Evolutionary conservation across 2,113 vertebrate species (phyloP).

Genomic region (Onychorhynchus coronatus): DNA sequence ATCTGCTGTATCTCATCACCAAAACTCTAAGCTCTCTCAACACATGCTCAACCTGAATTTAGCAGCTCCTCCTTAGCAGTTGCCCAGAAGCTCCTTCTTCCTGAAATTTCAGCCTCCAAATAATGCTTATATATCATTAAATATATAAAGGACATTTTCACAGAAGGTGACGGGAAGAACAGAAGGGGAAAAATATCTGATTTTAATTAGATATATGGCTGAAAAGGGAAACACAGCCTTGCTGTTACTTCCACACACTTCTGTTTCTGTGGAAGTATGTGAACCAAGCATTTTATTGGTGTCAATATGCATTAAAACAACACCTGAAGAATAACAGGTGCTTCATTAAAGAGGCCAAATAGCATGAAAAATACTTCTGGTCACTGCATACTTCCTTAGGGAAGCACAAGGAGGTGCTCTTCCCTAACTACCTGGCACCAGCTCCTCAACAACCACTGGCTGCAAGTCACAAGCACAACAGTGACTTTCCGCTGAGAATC

Average conservation of each 20-base stretch:
- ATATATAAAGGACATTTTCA: neutral
- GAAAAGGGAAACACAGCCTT: neutral
- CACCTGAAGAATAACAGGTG: neutral
- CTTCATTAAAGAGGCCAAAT: neutral
- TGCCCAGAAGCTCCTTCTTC: neutral
- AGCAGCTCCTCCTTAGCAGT: neutral
- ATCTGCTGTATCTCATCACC: neutral
- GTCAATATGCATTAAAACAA: neutral
- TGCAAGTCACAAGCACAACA: neutral
- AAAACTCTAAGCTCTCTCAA: neutral
- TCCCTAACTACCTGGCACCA: neutral
- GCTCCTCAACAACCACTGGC: fast-evolving
- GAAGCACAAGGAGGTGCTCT: neutral
- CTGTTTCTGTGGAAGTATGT: neutral
- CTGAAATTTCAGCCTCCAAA: neutral
- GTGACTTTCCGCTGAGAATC: neutral
- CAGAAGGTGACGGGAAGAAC: neutral
- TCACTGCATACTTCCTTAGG: neutral
- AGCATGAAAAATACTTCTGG: neutral
- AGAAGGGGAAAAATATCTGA: neutral
- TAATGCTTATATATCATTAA: neutral
- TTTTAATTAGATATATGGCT: neutral
- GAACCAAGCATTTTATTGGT: neutral
- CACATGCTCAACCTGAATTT: neutral
- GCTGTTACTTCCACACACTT: neutral